Conservation (phyloP, 2,113 vertebrate species). For the Hyaena hyaena region DNA sequence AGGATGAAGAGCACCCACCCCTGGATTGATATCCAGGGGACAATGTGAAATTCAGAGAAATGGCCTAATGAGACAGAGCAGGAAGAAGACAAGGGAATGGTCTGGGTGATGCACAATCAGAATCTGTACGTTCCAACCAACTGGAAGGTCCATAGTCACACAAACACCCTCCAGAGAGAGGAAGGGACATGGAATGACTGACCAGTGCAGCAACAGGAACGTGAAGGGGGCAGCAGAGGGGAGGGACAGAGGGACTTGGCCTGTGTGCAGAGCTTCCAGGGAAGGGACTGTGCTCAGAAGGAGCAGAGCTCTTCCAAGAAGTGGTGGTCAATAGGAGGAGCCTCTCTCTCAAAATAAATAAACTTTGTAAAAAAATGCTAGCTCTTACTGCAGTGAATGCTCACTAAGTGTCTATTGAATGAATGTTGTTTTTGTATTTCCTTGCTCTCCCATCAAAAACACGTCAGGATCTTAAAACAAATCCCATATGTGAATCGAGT, state of each 20-base stretch:
- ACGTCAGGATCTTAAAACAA: neutral
- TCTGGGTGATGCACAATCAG: neutral
- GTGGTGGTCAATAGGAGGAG: neutral
- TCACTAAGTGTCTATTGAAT: neutral
- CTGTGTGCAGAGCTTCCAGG: neutral
- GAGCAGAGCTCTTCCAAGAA: neutral
- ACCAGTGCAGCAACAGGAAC: neutral
- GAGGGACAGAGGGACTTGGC: neutral
- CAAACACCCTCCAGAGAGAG: neutral
- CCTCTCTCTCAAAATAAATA: no score
- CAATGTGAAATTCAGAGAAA: neutral
- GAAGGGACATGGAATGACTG: rapidly evolving
- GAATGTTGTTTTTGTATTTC: neutral
- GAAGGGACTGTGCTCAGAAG: neutral
- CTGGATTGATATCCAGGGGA: neutral
- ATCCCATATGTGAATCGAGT: neutral
- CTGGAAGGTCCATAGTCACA: neutral
- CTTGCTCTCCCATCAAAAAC: conserved; percentile 21
- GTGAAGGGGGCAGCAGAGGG: neutral
- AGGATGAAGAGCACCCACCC: neutral
- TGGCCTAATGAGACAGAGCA: neutral
- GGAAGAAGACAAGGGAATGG: neutral
- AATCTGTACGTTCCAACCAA: neutral
- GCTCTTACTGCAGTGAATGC: neutral
- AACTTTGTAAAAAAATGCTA: no score